Evolutionary conservation across 2,113 vertebrate genomes (phyloP), one percentile per base, ranked within the genome.

Genomic region (Hydrochoerus hydrochaeris): DNA sequence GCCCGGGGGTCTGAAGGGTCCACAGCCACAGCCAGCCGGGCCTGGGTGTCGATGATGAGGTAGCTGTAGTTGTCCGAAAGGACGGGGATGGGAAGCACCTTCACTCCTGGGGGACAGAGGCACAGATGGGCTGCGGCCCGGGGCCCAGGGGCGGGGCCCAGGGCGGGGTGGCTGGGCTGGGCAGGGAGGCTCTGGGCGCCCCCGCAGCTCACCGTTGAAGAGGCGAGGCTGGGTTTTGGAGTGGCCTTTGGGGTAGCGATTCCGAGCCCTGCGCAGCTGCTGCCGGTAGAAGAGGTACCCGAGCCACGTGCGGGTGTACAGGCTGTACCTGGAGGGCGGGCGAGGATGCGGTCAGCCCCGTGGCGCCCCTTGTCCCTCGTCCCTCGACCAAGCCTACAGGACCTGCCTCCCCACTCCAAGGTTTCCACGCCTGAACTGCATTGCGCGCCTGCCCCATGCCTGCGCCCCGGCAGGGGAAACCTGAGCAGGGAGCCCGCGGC

Each of bases 61-160:
- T 99, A 99, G 99, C 99, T 99, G 98, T 99, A 99, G 98, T 99
- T 99, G 98, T 99, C 99, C 9, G 99, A 99, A 49, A 99, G 98
- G 26, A 99, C 99, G 0, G 99, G 99, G 95, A 99, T 99, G 75
- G 99, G 99, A 96, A 99, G 98, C 94, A 99, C 99, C 98, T 99
- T 99, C 96, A 99, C 97, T 83, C 99, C 99, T 99, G 97, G 32
- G 41, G 8, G 7, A 46, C 60, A 78, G 24, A 90, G 46, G 67
- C 2, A 77, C 82, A 94, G 58, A 91, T 1, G 35, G 90, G 22
- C 62, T 24, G 57, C 32, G 46, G 77, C 46, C 20, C 85, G 90
- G 62, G 71, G n/a, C n/a, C 6, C 0, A 60, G 24, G 77, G 20
- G 35, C 30, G 54, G 52, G 60, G 93, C 52, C 63, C 41, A 0